Evolutionary conservation across 2,113 vertebrate species (phyloP), one percentile per base, ranked within the genome.

Genomic region (Thunnus thynnus): DNA sequence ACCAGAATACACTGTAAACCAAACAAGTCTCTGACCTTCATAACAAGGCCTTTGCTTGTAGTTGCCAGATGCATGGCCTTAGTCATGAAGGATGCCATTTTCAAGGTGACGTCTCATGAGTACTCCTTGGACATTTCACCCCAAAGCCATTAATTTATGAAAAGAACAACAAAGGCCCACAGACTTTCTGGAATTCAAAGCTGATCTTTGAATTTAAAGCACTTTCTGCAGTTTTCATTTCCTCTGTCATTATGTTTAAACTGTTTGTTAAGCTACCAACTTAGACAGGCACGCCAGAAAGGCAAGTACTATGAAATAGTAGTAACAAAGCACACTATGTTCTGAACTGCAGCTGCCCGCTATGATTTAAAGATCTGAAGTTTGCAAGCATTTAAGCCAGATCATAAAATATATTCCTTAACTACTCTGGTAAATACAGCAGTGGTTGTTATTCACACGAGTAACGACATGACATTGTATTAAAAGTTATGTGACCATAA

Each of bases 161-260:
- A 55, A 80, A 79, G 36, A 70, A 18, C 0, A 76, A 18, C n/a
- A 66, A 65, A 16, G 54, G 30, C 27, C 46, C 41, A 17, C 3
- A 70, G 18, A 68, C 25, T 22, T 60, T 56, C 50, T 58, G 52
- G 25, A 70, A 73, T 44, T n/a, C 13, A 70, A 70, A 66, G 16
- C 16, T 60, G 0, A 58, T 22, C 17, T 50, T 20, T 7, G 18
- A 60, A 60, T 72, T 60, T 50, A 18, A 71, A 44, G 13, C 14
- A 48, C 14, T 65, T 60, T 66, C 63, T 79, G 56, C 18, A 36
- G 4, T 57, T 80, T 75, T 36, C 41, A n/a, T 57, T 68, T 80
- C 36, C 10, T 56, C 12, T 27, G 8, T 78, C 14, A 62, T 51
- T 58, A 67, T 30, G 67, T 76, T 63, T 62, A 30, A 41, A 41